Evolutionary conservation across 2,797 vertebrate genomes (phyloP).

Genomic region (Tragelaphus oryx): DNA sequence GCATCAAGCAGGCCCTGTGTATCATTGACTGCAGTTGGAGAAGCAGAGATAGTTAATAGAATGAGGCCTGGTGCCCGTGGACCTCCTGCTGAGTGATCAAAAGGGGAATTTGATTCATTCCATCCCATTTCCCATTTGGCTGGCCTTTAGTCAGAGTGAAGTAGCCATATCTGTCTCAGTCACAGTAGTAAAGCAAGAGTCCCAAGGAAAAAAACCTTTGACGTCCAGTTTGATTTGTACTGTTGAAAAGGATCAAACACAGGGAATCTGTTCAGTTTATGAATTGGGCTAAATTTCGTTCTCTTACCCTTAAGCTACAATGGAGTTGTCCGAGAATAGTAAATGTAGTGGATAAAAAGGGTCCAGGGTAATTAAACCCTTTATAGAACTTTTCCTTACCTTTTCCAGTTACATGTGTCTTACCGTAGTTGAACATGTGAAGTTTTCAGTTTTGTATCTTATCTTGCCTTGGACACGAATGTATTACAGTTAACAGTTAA

Average conservation of each 20-base stretch:
- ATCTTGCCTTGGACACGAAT: background rate
- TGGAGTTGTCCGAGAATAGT: background rate
- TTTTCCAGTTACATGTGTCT: background rate
- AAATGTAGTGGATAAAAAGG: background rate
- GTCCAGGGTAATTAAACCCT: background rate
- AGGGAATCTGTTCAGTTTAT: background rate
- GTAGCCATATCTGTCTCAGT: background rate
- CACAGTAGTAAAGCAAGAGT: background rate
- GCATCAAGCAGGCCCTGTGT: background rate
- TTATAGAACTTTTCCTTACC: background rate
- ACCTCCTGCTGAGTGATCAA: background rate
- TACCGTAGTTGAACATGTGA: background rate
- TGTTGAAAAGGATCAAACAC: background rate
- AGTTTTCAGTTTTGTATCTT: background rate
- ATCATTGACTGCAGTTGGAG: background rate
- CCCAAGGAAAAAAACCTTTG: background rate
- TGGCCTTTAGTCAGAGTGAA: background rate
- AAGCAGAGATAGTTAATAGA: background rate
- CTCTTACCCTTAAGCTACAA: background rate
- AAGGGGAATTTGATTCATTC: background rate
- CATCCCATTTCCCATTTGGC: background rate
- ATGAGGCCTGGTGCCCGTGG: background rate
- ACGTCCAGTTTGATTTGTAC: background rate
- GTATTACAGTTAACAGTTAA: background rate
- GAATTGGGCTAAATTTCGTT: constrained; percentile 3